Base-by-base conservation (phyloP, 64 coral and sea anemone genomes). In the Montipora foliosa region DNA sequence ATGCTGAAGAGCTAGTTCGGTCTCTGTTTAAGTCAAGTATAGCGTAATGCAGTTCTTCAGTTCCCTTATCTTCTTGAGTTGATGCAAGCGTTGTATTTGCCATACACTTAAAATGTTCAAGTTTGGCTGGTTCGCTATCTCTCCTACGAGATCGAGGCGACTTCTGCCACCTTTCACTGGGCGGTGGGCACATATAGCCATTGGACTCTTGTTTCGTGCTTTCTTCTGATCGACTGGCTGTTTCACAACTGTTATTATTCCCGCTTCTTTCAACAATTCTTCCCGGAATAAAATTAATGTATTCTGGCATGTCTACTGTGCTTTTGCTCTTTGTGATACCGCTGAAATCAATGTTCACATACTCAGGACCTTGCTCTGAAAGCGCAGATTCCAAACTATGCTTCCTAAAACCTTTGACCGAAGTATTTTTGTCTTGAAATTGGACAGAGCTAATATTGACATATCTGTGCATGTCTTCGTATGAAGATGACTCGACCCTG, bases 301-400 rank as follows among this genome's bases (percentile, higher is more conserved):
- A 97, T 67, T 95, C 89, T 5, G 83, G 83, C 22, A 46, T 66
- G 24, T 92, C 89, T 16, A 74, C 81, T 16, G 77, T 67, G 51
- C 78, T 97, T 25, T 6, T 46, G 5, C 67, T 69, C 82, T 88
- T 97, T 29, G 75, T 51, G 3, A 91, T 88, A 53, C 84, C 84
- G 67, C 68, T 81, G 47, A 88, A 67, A 55, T 94, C 83, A 14
- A 97, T 62, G 62, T 98, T 98, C 11, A 92, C 84, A 45, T 98
- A 98, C 7, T 78, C 50, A 55, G 91, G 96, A 10, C 58, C 47
- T 59, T 76, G 47, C 6, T 85, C 14, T 22, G 76, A 61, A 64
- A 74, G 52, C 49, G 60, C 21, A 8, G 80, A 80, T 14, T 75
- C 71, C n/a, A 87, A 51, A 1, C 77, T 48, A 49, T 79, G 82